Conservation (phyloP, 2,888 invertebrate genomes). For the Lasius platythorax region DNA sequence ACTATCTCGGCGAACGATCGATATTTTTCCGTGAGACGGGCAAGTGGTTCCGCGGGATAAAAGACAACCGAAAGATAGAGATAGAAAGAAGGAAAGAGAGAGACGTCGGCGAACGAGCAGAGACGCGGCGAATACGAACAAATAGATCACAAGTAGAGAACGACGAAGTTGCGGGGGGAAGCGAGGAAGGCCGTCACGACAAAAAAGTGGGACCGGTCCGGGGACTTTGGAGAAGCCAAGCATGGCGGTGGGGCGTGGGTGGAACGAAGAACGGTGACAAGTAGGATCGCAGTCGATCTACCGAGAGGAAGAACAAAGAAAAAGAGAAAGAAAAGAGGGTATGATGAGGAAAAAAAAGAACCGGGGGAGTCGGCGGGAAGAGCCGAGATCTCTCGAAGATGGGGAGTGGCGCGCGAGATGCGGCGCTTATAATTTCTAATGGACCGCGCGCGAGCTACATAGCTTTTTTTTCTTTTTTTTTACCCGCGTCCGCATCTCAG, state of each 20-base stretch:
- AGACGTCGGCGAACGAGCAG: not conserved
- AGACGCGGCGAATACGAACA: constrained; percentile 32
- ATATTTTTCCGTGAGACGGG: constrained; percentile 64
- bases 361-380: not conserved
- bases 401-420: constrained; percentile 31
- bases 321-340: constrained; percentile 49
- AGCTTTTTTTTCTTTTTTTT: constrained; percentile 43
- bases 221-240: constrained; percentile 62
- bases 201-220: constrained; percentile 74
- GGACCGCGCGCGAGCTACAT: constrained; percentile 46
- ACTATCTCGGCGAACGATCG: constrained; percentile 63
- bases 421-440: constrained; percentile 76
- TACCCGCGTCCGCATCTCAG: constrained; percentile 41
- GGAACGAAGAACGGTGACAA: constrained; percentile 76
- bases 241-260: constrained; percentile 67
- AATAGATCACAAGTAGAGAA: constrained; percentile 31
- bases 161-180: not conserved
- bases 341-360: constrained; percentile 31
- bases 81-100: constrained; percentile 22
- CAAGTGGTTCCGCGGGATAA: constrained; percentile 27
- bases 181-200: constrained; percentile 57
- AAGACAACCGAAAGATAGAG: constrained; percentile 10
- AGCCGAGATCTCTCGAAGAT: not conserved
- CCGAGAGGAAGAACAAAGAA: constrained; percentile 63
- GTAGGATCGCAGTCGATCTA: constrained; percentile 72